phyloP scores from a whole-genome alignment of 2,888 invertebrate genomes.

The Acleris literana region DNA sequence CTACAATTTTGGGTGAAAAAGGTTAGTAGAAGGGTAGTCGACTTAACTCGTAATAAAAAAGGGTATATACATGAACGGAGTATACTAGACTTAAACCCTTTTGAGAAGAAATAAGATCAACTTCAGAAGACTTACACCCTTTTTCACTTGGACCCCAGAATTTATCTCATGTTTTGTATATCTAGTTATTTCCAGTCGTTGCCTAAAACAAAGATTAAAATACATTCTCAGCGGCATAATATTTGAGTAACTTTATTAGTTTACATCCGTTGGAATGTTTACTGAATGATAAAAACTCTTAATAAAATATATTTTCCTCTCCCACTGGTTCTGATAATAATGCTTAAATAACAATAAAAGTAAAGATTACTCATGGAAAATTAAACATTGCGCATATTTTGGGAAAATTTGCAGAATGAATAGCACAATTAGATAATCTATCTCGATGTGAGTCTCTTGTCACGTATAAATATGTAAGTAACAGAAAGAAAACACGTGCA shows the following conservation, averaged over 20 bases:
- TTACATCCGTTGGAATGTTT: slow-evolving; percentile 19
- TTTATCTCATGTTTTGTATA: background rate
- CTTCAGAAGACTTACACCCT: no score
- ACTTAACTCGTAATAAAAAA: no score
- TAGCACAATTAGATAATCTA: no score
- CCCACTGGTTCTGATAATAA: slow-evolving; percentile 12
- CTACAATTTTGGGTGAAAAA: background rate
- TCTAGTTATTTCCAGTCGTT: slow-evolving; percentile 3
- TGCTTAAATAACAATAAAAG: slow-evolving; percentile 4
- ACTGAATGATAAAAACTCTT: slow-evolving; percentile 2
- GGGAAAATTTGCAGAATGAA: background rate
- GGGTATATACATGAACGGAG: no score
- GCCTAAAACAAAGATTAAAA: slow-evolving; percentile 1
- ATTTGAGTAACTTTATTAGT: slow-evolving; percentile 12
- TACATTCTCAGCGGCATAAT: slow-evolving; percentile 10
- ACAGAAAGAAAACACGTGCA: background rate
- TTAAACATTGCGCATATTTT: slow-evolving; percentile 11
- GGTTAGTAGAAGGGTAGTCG: no score
- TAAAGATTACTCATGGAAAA: slow-evolving; percentile 10
- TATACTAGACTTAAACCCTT: no score
- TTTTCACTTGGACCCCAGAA: no score
- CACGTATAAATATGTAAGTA: no score
- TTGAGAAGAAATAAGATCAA: no score
- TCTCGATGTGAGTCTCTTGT: no score
- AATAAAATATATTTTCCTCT: slow-evolving; percentile 16